Conservation (phyloP, 2,797 vertebrate genomes). For the Hirundo rustica region DNA sequence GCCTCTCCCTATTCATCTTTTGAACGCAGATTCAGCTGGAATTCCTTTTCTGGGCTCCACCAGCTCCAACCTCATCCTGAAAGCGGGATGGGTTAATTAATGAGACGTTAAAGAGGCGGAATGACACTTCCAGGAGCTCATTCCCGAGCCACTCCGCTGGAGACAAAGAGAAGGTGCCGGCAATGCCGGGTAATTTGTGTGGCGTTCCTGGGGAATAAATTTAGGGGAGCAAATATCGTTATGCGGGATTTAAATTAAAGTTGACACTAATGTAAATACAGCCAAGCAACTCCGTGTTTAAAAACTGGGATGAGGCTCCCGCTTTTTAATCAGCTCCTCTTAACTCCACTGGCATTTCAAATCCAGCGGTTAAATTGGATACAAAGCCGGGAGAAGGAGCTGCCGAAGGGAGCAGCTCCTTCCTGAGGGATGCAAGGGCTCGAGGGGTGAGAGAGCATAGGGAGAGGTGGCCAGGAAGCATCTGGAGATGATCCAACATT, state of each 20-base stretch:
- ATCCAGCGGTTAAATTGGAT: conserved; percentile 77
- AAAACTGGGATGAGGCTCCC: conserved; percentile 76
- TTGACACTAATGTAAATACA: conserved; percentile 81
- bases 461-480: not conserved
- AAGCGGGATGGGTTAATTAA: conserved; percentile 69
- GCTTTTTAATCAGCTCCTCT: conserved; percentile 81
- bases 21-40: not conserved
- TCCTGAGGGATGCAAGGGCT: not conserved
- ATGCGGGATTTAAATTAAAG: conserved; percentile 82
- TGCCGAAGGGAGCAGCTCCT: not conserved
- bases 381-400: conserved; percentile 58
- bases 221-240: conserved; percentile 81
- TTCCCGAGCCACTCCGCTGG: conserved; percentile 74
- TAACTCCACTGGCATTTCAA: conserved; percentile 76
- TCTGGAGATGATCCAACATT: not conserved
- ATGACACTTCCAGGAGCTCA: conserved; percentile 75
- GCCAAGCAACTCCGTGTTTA: conserved; percentile 72
- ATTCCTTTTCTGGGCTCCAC: accelerated
- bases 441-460: not conserved
- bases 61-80: not conserved
- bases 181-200: conserved; percentile 76
- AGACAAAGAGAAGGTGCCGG: conserved; percentile 75
- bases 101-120: conserved; percentile 77
- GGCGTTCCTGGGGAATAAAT: conserved; percentile 73
- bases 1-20: not conserved